phyloP scores from a whole-genome alignment of 2,113 vertebrate genomes.

The human (Homo sapiens) region GRCh38 chr2:10170501-10171000 shows the following conservation, averaged over 20 bases:
- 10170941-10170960: rapidly evolving
- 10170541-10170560: background rate
- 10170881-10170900: background rate
- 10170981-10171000: background rate
- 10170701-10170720: background rate
- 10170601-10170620: background rate
- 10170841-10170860: background rate
- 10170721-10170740: background rate
- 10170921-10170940: background rate
- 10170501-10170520: background rate
- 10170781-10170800: background rate
- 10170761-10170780: background rate
- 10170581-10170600: background rate
- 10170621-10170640: background rate
- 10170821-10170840: background rate
- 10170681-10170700: background rate
- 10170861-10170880: background rate
- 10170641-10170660: background rate
- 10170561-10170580: background rate
- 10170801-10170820: background rate
- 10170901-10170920: background rate
- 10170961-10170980: rapidly evolving
- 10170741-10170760: background rate
- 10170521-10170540: no score
- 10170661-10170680: background rate